Conservation (phyloP, 2,113 vertebrate species). For the Nannobrachium achirus region DNA sequence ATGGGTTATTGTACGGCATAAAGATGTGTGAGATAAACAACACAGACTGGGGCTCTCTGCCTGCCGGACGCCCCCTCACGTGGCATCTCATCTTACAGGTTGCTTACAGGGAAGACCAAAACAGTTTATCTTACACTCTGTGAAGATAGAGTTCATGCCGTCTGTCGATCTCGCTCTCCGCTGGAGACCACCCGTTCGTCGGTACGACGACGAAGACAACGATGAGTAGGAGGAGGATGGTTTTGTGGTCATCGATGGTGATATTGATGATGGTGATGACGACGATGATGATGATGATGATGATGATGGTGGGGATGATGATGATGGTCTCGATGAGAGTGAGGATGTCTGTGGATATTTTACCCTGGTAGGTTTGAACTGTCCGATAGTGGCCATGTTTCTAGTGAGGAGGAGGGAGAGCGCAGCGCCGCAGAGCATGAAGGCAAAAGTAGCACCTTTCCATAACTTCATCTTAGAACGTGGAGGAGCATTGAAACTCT, state of each 20-base stretch:
- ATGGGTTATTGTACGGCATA: constrained; percentile 28
- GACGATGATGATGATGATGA: constrained; percentile 15
- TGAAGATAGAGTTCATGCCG: constrained; percentile 72
- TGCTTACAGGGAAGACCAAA: constrained; percentile 15
- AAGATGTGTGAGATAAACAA: constrained; percentile 36
- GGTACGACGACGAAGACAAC: constrained; percentile 14
- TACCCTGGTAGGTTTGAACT: constrained; percentile 36
- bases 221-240: constrained; percentile 31
- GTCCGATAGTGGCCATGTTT: constrained; percentile 74
- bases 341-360: constrained; percentile 39
- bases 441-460: constrained; percentile 89
- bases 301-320: too few relatives aligned
- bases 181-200: constrained; percentile 46
- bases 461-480: constrained; percentile 96
- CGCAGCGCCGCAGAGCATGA: constrained; percentile 86
- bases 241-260: constrained; percentile 37
- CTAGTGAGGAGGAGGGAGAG: constrained; percentile 85
- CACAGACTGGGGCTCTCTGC: constrained; percentile 7
- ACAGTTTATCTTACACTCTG: constrained; percentile 78
- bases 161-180: constrained; percentile 67
- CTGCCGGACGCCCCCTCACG: constrained; percentile 19
- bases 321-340: background rate
- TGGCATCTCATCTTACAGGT: constrained; percentile 30
- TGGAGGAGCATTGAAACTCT: constrained; percentile 91
- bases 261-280: constrained; percentile 23